A percentile compares a stretch with the other conserved stretches of the same genome.
Conservation (phyloP, 2,113 vertebrate genomes). For the Syngnathus typhle region DNA sequence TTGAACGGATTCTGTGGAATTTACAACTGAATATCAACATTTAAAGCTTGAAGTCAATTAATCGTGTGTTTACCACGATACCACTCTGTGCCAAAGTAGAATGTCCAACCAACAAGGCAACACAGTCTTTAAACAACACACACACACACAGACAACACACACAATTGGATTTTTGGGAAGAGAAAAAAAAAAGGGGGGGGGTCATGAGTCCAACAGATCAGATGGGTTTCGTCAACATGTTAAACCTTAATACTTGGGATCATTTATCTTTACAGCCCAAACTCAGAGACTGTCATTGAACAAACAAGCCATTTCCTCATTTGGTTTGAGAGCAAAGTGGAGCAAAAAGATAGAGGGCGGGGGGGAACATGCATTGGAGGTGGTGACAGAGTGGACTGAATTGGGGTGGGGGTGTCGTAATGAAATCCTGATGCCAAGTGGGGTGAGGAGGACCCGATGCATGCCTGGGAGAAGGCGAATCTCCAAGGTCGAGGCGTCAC, state of each 20-base stretch:
- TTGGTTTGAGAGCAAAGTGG: slow-evolving; percentile 68
- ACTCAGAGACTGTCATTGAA: slow-evolving; percentile 76
- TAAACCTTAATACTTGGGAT: slow-evolving; percentile 76
- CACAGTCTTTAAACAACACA: background rate
- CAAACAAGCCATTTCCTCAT: slow-evolving; percentile 84
- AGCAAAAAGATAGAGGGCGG: slow-evolving; percentile 31
- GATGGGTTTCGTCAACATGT: slow-evolving; percentile 79
- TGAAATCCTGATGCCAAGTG: slow-evolving; percentile 77
- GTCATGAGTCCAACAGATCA: slow-evolving; percentile 74
- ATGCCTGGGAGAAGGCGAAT: slow-evolving; percentile 30
- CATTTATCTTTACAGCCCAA: slow-evolving; percentile 77
- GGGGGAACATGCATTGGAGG: slow-evolving; percentile 9
- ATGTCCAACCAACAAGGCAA: too few relatives aligned
- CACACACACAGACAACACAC: slow-evolving; percentile 11
- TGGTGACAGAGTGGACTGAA: slow-evolving; percentile 49
- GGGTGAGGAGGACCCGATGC: slow-evolving; percentile 28
- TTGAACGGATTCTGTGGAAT: background rate
- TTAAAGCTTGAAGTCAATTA: too few relatives aligned
- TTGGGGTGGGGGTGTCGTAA: slow-evolving; percentile 60
- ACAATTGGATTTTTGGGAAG: slow-evolving; percentile 44
- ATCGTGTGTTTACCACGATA: background rate
- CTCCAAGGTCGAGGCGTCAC: slow-evolving; percentile 40
- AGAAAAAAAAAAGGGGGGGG: too few relatives aligned
- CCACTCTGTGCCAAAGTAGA: too few relatives aligned
- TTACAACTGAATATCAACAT: background rate